Conservation (phyloP, 2,113 vertebrate genomes). For the Pardalotus punctatus region DNA sequence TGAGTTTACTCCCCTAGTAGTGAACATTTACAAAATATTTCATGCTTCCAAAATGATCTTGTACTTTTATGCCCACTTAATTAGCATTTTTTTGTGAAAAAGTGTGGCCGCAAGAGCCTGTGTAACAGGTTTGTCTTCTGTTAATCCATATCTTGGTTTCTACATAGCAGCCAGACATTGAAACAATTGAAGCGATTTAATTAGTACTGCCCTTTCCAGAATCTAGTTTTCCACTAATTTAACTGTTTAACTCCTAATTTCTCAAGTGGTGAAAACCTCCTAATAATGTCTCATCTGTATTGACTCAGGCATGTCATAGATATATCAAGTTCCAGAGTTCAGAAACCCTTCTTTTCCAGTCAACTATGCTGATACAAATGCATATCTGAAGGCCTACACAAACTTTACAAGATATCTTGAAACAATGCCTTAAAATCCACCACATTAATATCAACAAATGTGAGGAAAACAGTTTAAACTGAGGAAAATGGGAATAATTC, state of each 20-base stretch:
- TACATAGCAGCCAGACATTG: background rate
- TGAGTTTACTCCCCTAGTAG: background rate
- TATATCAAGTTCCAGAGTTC: background rate
- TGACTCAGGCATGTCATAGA: background rate
- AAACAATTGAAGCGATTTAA: background rate
- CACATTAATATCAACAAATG: background rate
- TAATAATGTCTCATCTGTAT: background rate
- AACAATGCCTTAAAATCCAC: background rate
- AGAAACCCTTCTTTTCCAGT: background rate
- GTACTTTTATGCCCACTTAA: background rate
- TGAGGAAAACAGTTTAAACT: background rate
- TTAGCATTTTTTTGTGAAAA: background rate
- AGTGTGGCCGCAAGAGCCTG: background rate
- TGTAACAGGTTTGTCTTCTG: background rate
- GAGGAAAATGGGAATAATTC: background rate
- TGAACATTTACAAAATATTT: background rate
- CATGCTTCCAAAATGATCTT: background rate
- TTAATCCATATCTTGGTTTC: background rate
- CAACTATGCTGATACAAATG: background rate
- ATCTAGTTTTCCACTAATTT: background rate
- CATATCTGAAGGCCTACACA: background rate
- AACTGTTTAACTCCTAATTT: background rate
- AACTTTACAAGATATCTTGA: background rate
- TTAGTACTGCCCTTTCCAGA: background rate
- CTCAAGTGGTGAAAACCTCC: background rate